Conservation (phyloP, 2,888 invertebrate species). For the Barypeithes pellucidus region DNA sequence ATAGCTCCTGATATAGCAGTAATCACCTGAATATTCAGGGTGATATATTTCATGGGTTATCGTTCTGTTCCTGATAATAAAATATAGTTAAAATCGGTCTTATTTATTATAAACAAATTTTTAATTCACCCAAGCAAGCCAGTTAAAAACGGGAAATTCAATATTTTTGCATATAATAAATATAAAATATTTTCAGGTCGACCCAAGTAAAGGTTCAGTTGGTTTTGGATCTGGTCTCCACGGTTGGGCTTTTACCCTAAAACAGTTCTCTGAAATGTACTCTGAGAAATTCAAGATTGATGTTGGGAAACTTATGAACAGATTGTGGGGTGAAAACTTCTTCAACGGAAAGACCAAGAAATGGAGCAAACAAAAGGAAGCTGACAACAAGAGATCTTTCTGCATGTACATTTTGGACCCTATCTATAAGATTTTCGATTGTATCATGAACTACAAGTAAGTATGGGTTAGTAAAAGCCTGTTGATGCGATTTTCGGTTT, state of each 20-base stretch:
- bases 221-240: constrained; percentile 99
- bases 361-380: constrained; percentile 94
- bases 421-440: constrained; percentile 94
- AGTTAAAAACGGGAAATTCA: too few relatives aligned
- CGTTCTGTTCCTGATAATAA: too few relatives aligned
- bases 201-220: constrained; percentile 98
- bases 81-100: too few relatives aligned
- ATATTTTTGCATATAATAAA: too few relatives aligned
- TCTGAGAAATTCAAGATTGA: constrained; percentile 99
- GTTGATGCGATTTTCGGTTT: too few relatives aligned
- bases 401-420: constrained; percentile 99
- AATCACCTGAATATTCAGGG: too few relatives aligned
- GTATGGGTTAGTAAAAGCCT: too few relatives aligned
- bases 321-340: constrained; percentile 98
- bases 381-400: constrained; percentile 97
- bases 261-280: constrained; percentile 99
- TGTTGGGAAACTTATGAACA: constrained; percentile 96
- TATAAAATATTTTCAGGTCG: constrained; percentile 74
- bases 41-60: too few relatives aligned
- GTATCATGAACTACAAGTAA: constrained; percentile 74
- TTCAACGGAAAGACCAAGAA: constrained; percentile 98
- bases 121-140: too few relatives aligned
- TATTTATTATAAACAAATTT: too few relatives aligned
- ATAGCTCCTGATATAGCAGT: too few relatives aligned
- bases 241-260: constrained; percentile 99